Evolutionary conservation across 1,140 invertebrate species (phyloP), one percentile per base, ranked within the genome.

Genomic region (Semibalanus balanoides): DNA sequence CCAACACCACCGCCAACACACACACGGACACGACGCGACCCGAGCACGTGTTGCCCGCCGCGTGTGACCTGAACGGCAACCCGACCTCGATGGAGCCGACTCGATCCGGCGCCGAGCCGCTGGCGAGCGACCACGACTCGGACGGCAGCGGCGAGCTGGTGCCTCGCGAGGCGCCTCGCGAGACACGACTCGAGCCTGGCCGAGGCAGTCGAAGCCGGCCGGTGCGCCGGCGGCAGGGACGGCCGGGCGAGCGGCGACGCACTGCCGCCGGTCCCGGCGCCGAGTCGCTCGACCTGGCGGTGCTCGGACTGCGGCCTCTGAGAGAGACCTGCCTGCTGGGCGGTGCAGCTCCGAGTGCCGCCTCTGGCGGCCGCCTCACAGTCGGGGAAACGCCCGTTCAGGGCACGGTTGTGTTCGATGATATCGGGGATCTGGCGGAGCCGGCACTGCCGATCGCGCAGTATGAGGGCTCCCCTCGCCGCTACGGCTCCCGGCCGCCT

Each of bases 391-490:
- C 51, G 51, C 51, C 51, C 51, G 51, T 64, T 1, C 51, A 25
- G 11, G 51, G 51, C 51, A 64, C 51, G 7, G 51, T 64, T 1
- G 51, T 64, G 51, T 64, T 64, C 22, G 51, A 64, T 19, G 51
- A 64, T 19, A 64, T 64, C 51, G 51, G 51, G 7, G 51, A 64
- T 19, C 51, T 64, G 51, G 51, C 22, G 11, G 14, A 14, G 51
- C 51, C 51, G 14, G 51, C 51, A 1, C 70, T 82, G 73, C 82
- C 82, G 40, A 82, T 82, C 75, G 82, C 82, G 19, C 79, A 82
- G 75, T 82, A 82, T 73, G 81, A 82, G 75, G 82, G 81, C 28
- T 83, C 82, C 30, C 82, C 82, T 27, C 51, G 82, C 27, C 76
- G 82, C 30, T 82, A 83, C 75, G 82, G 82, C 40, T 81, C 82